Evolutionary conservation across 2,888 invertebrate genomes (phyloP), one percentile per base, ranked within the genome.

Genomic region (Hypena proboscidalis): DNA sequence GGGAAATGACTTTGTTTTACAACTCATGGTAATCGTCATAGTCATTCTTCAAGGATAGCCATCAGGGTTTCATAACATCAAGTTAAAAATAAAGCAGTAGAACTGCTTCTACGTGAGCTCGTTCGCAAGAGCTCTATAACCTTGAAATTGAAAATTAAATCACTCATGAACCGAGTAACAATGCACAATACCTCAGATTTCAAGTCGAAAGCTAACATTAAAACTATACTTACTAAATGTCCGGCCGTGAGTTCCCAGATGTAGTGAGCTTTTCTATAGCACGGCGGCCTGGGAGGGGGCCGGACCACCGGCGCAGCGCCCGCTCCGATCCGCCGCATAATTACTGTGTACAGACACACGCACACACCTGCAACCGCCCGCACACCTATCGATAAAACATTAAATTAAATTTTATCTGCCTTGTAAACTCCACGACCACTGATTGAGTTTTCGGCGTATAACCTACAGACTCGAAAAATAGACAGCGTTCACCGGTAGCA

Each of bases 261-360:
- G 81, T 77, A 80, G 81, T 44, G 48, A 74, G 68, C 73, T 75
- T 65, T 78, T 77, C 61, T 77, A 78, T 75, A 66, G 57, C 49
- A 54, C 34, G 43, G 66, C 48, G 43, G 65, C 44, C 59, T 47
- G 66, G 68, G 65, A 66, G 67, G 74, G 72, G 66, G 61, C 57
- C 72, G 75, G 89, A 89, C 89, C 89, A 89, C 90, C 90, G 65
- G 86, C 85, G 89, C 89, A 74, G 89, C 80, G 85, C 84, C 77
- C 76, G 86, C 86, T 83, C 83, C 77, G 77, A 73, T 70, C 82
- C 82, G 80, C 79, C 85, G 84, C 88, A 88, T 90, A 90, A 90
- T 90, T 90, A 90, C 85, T 81, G 77, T 80, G 81, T 80, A 85
- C 85, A 77, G 74, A 83, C 81, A 77, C 77, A 76, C 80, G 66